Evolutionary conservation across 2,888 invertebrate genomes (phyloP).

Genomic region (Helleia helle): DNA sequence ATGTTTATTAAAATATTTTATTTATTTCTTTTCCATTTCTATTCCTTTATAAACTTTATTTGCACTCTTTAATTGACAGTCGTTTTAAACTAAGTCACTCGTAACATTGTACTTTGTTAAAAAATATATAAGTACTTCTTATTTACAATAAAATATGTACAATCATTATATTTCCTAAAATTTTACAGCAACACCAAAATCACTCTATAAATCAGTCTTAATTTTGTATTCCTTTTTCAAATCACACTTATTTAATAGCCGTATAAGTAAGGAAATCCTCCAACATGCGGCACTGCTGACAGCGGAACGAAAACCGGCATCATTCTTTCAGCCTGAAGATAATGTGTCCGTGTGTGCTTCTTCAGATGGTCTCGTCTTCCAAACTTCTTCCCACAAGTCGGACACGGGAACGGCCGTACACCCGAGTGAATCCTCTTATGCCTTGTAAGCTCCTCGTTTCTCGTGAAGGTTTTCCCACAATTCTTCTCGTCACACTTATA

Average conservation of each 20-base stretch:
- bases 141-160: neutral
- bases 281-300: conserved; percentile 60
- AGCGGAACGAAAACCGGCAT: conserved; percentile 76
- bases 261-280: conserved; percentile 67
- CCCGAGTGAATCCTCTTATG: conserved; percentile 93
- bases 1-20: no score
- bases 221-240: neutral
- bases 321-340: conserved; percentile 74
- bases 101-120: no score
- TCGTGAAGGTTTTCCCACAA: conserved; percentile 92
- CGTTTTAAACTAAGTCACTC: neutral
- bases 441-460: conserved; percentile 93
- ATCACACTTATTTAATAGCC: conserved; percentile 47
- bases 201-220: neutral
- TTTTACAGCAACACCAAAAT: no score
- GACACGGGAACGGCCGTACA: conserved; percentile 88
- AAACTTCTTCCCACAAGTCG: conserved; percentile 92
- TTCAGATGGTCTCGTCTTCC: conserved; percentile 95
- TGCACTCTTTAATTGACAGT: neutral
- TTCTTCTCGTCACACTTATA: conserved; percentile 89
- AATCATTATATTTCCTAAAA: neutral
- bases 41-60: neutral
- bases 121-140: neutral
- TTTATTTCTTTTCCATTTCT: neutral
- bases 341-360: conserved; percentile 93